A percentile compares a stretch with the other conserved stretches of the same genome.
These are phyloP conservation scores for Brienomyrus brachyistius DNA, from an alignment of 2,113 vertebrate genomes.

Conservation along the genomic window DNA sequence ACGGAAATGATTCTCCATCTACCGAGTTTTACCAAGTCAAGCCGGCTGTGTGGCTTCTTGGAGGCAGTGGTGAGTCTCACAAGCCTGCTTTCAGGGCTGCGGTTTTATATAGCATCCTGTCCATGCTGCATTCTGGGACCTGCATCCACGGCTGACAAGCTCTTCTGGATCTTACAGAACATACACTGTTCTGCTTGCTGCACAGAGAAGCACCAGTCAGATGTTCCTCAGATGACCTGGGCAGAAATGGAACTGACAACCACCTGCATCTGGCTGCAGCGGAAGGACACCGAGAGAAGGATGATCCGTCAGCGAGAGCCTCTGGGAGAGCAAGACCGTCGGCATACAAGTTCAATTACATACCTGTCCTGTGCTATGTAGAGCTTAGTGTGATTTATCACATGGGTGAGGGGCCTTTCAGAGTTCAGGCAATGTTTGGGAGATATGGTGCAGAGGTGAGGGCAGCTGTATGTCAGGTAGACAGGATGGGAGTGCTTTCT, in stretches of 20 bases:
- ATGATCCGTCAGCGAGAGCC: not conserved
- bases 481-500: not conserved
- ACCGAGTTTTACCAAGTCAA: not conserved
- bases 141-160: not conserved
- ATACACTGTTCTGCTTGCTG: not conserved
- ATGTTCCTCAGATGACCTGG: not conserved
- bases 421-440: not conserved
- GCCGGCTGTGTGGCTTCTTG: not conserved
- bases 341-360: slow-evolving; percentile 1
- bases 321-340: not conserved
- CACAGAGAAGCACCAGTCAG: slow-evolving; percentile 16
- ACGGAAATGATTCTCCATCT: not conserved
- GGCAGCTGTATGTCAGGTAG: not conserved
- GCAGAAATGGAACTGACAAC: not conserved
- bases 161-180: not conserved
- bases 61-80: not conserved
- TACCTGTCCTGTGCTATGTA: slow-evolving; percentile 1
- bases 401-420: not conserved
- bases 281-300: not conserved
- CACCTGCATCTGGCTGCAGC: not conserved
- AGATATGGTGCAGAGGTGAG: not conserved
- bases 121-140: not conserved
- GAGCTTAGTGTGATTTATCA: not conserved
- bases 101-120: not conserved
- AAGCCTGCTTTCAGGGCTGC: not conserved